phyloP scores from a whole-genome alignment of 2,888 invertebrate species.

The Hypomecis punctinalis region DNA sequence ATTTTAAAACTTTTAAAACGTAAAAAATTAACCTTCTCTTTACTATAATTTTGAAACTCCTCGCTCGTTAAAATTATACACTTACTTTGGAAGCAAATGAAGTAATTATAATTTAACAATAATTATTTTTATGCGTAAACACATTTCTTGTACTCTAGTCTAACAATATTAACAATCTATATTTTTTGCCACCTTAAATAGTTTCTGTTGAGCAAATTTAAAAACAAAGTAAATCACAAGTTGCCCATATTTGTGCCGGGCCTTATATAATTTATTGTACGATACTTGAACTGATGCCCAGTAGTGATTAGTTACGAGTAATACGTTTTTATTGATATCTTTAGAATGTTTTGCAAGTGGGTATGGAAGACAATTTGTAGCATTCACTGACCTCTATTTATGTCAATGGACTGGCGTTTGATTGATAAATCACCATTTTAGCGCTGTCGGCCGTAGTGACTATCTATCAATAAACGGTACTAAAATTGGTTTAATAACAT shows the following conservation, averaged over 20 bases:
- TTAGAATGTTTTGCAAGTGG: neutral
- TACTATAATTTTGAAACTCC: constrained; percentile 2
- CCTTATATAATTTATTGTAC: neutral
- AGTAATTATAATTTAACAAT: constrained; percentile 13
- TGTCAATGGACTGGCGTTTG: too few species aligned
- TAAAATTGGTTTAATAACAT: too few species aligned
- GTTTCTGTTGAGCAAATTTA: constrained; percentile 70
- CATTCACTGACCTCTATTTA: neutral
- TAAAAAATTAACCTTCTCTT: too few species aligned
- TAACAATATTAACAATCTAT: constrained; percentile 47
- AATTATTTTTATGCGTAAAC: neutral
- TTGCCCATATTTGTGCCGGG: constrained; percentile 1
- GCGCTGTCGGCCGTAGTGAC: too few species aligned
- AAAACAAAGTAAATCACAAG: constrained; percentile 38
- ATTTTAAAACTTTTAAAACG: constrained; percentile 8
- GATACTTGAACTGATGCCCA: neutral
- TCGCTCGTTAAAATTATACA: neutral
- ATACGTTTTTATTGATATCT: neutral
- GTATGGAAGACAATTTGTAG: constrained; percentile 13
- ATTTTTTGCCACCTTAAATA: constrained; percentile 47
- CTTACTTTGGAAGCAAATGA: constrained; percentile 21
- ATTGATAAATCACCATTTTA: too few species aligned
- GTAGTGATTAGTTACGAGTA: neutral
- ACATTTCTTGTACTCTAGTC: constrained; percentile 18
- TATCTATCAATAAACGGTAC: too few species aligned